phyloP scores from a whole-genome alignment of 1,140 invertebrate genomes.

The Lycorma delicatula region DNA sequence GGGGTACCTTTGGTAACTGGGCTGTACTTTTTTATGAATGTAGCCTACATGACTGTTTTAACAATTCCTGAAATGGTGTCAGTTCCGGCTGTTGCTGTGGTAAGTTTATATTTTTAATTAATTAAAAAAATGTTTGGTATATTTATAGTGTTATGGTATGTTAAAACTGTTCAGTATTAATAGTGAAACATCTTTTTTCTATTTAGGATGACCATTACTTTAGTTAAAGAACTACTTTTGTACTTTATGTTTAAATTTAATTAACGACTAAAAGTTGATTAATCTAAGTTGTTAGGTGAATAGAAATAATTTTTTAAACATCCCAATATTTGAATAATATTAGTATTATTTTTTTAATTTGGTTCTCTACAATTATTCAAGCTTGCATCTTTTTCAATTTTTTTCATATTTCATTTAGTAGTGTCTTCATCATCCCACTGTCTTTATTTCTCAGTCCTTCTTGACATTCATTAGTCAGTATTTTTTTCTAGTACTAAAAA shows the following conservation, averaged over 20 bases:
- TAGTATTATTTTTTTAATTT: too few species aligned
- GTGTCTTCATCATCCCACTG: too few species aligned
- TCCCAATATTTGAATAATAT: too few species aligned
- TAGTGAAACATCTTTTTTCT: neutral
- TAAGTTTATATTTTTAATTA: constrained; percentile 38
- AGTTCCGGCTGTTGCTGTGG: constrained; percentile 79
- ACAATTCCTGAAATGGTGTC: constrained; percentile 66
- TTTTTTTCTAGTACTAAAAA: too few species aligned
- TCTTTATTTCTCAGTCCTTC: too few species aligned
- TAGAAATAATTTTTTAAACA: too few species aligned
- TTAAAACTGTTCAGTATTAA: neutral
- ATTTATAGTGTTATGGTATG: neutral
- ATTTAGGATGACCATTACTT: neutral
- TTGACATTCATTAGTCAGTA: too few species aligned
- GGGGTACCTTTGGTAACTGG: constrained; percentile 79
- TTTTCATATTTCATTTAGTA: too few species aligned
- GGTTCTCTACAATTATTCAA: too few species aligned
- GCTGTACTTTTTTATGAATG: constrained; percentile 84
- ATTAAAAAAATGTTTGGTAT: neutral
- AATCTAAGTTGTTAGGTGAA: neutral
- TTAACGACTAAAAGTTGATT: neutral
- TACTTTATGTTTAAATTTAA: neutral
- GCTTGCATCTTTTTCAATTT: too few species aligned
- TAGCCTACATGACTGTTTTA: constrained; percentile 86
- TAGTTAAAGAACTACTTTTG: too few species aligned